Evolutionary conservation across 1,140 invertebrate genomes (phyloP), one percentile per base, ranked within the genome.

Genomic region (Mylabris phalerata): DNA sequence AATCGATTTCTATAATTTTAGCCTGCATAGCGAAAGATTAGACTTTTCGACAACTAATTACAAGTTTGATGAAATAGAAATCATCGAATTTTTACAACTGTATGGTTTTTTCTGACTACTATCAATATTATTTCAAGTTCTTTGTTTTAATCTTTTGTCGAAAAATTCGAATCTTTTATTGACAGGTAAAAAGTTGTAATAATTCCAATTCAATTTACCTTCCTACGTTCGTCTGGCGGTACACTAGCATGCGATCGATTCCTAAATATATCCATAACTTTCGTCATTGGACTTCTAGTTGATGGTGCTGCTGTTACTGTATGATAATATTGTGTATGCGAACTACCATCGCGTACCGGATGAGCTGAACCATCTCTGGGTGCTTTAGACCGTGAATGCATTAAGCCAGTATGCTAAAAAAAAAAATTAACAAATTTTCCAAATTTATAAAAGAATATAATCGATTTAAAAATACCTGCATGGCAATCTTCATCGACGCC

Each of bases 181-280:
- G 13, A 0, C 19, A 19, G 19, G 19, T 19, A 19, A 19, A 19
- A 19, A 1, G 13, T 19, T 19, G 19, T 19, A 19, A 19, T 19
- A 19, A 19, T 19, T 19, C 19, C 19, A 19, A 19, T 19, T 2
- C 1, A 1, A 42, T 66, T 60, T 72, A 91, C 89, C 78, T 84
- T 83, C 50, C 86, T 74, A 73, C 85, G 87, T 56, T 90, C 88
- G 44, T 84, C 84, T 32, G 86, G 80, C 48, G 80, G 80, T 48
- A 83, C 76, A 48, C 82, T 82, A 66, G 85, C 85, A 64, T 88
- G 86, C 51, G 88, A 87, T 61, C 90, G 80, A 68, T 89, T 85
- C 44, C 90, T 80, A 71, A 94, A 93, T 64, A 94, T 85, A 73
- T 94, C 89, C 82, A 93, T 93, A 43, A 94, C 89, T 79, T 92